Percentiles rank a stretch among this genome's conserved stretches.
These are phyloP conservation scores for Synodontis membranacea DNA, from an alignment of 2,113 vertebrate species.

Conservation along the genomic window DNA sequence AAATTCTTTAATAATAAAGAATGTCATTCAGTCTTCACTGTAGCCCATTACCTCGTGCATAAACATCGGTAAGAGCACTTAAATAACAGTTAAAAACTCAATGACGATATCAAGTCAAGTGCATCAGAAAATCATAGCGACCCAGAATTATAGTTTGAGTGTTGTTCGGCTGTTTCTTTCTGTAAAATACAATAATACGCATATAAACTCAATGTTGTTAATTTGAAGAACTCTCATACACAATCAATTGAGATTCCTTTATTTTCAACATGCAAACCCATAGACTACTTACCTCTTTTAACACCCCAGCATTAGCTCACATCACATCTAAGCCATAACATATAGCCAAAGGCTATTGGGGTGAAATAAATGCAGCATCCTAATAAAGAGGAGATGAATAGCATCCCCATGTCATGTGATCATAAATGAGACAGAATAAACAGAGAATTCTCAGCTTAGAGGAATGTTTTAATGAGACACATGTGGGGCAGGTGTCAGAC, in stretches of 20 bases:
- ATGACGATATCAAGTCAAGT: not conserved
- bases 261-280: not conserved
- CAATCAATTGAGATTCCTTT: not conserved
- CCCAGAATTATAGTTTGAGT: no score
- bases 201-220: not conserved
- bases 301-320: not conserved
- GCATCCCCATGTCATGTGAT: conserved; percentile 16
- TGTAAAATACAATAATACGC: not conserved
- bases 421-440: conserved; percentile 35
- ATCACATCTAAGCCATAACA: not conserved
- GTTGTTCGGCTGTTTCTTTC: not conserved
- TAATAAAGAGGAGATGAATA: conserved; percentile 7
- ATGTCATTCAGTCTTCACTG: not conserved
- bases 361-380: conserved; percentile 19
- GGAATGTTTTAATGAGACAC: conserved; percentile 55
- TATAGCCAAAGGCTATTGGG: not conserved
- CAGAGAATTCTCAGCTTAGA: conserved; percentile 33
- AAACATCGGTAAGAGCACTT: not conserved
- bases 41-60: not conserved
- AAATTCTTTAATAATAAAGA: no score
- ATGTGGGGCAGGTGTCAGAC: conserved; percentile 48
- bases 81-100: not conserved
- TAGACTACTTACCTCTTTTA: not conserved
- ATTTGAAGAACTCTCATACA: not conserved
- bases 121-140: not conserved